These are phyloP conservation scores for Nematostella vectensis DNA, from an alignment of 92 coral and sea anemone genomes.

Conservation along the genomic window DNA sequence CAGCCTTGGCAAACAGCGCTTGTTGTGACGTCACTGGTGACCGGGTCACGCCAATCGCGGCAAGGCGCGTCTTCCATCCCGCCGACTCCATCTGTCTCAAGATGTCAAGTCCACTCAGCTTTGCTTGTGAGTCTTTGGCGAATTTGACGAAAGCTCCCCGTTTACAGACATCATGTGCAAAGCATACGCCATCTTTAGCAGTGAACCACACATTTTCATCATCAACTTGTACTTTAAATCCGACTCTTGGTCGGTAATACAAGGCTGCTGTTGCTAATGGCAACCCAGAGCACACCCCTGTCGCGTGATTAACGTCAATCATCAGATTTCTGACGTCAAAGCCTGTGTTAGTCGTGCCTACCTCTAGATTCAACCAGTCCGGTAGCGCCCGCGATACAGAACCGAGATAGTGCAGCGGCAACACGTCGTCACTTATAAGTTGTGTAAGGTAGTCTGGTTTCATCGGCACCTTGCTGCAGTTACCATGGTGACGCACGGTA, in stretches of 20 bases:
- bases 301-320: conserved; percentile 5
- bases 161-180: conserved; percentile 18
- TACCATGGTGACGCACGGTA: conserved; percentile 4
- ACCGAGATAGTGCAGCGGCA: conserved; percentile 17
- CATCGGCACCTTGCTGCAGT: conserved; percentile 7
- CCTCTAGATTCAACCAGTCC: conserved; percentile 16
- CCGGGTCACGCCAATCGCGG: conserved; percentile 4
- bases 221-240: background rate
- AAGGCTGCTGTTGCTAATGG: conserved; percentile 10
- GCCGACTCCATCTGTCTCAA: conserved; percentile 7
- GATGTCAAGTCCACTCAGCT: conserved; percentile 4
- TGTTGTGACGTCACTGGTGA: background rate
- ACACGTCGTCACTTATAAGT: conserved; percentile 35
- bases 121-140: conserved; percentile 10
- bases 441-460: conserved; percentile 17
- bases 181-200: conserved; percentile 10
- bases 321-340: conserved; percentile 24
- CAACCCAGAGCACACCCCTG: conserved; percentile 3
- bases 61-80: conserved; percentile 17
- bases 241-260: conserved; percentile 10
- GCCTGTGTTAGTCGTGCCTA: conserved; percentile 11
- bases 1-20: no score
- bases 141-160: conserved; percentile 8
- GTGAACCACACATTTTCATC: conserved; percentile 3
- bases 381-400: conserved; percentile 22